A percentile compares a stretch with the other conserved stretches of the same genome.
These are phyloP conservation scores for Trachelus stipa DNA, from an alignment of 2,888 invertebrate species.

Conservation along the genomic window DNA sequence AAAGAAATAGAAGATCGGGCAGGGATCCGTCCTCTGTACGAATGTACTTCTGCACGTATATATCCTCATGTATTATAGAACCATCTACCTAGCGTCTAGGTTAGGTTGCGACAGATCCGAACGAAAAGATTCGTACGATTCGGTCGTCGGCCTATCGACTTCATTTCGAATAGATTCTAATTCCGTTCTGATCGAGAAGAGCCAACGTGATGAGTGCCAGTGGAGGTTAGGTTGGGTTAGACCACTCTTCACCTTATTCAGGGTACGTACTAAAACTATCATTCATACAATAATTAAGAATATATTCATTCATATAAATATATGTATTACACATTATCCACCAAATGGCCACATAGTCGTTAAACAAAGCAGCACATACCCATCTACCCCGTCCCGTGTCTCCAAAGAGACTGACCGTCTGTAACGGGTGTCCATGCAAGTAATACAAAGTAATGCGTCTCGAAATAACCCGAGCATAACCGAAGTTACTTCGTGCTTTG, in stretches of 20 bases:
- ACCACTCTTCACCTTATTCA: not conserved
- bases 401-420: not conserved
- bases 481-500: not conserved
- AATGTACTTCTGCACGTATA: not conserved
- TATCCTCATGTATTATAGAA: not conserved
- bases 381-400: not conserved
- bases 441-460: not conserved
- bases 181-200: not conserved
- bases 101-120: not conserved
- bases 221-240: not conserved
- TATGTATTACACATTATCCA: not conserved
- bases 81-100: not conserved
- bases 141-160: not conserved
- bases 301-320: not conserved
- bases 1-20: not conserved
- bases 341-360: not conserved
- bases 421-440: not conserved
- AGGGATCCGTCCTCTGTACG: not conserved
- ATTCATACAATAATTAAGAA: not conserved
- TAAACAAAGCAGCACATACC: not conserved
- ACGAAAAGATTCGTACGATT: not conserved
- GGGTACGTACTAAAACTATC: not conserved
- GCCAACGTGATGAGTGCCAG: not conserved
- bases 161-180: not conserved
- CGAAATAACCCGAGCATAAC: not conserved